Evolutionary conservation across 2,113 vertebrate species (phyloP).

Genomic region (Elaphurus davidianus): DNA sequence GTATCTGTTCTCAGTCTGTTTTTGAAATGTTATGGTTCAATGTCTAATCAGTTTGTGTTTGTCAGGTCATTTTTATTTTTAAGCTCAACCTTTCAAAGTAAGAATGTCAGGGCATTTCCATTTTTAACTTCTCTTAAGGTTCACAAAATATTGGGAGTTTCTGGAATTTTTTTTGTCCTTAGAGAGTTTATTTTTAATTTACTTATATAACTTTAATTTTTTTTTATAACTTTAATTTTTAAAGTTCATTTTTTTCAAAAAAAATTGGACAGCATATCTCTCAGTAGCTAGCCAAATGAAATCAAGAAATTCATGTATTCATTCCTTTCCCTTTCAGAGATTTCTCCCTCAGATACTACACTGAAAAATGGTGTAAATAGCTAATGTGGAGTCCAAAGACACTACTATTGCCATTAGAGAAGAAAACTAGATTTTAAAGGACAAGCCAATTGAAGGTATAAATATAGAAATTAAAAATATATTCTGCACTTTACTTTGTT

Average conservation of each 20-base stretch:
- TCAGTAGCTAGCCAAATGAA: slow-evolving; percentile 11
- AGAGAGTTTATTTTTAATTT: slow-evolving; percentile 56
- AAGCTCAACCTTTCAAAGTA: slow-evolving; percentile 43
- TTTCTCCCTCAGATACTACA: background rate
- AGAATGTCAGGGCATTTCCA: slow-evolving; percentile 33
- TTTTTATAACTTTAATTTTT: slow-evolving; percentile 48
- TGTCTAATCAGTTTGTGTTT: slow-evolving; percentile 21
- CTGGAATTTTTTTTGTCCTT: background rate
- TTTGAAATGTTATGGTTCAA: background rate
- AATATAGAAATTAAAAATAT: background rate
- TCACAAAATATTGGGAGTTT: slow-evolving; percentile 18
- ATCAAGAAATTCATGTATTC: background rate
- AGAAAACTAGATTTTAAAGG: background rate
- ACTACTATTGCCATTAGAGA: background rate
- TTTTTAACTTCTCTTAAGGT: slow-evolving; percentile 48
- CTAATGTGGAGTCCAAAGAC: background rate
- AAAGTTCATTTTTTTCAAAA: background rate
- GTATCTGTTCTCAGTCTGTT: background rate
- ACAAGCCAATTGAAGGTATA: background rate
- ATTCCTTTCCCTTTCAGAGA: background rate
- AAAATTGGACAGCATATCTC: background rate
- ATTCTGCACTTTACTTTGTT: background rate
- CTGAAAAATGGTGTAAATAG: background rate
- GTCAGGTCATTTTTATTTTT: slow-evolving; percentile 47
- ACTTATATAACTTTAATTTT: slow-evolving; percentile 42